A percentile compares a stretch with the other conserved stretches of the same genome.
phyloP scores from a whole-genome alignment of 2,797 vertebrate species.

The Melanotaenia pygmaea region DNA sequence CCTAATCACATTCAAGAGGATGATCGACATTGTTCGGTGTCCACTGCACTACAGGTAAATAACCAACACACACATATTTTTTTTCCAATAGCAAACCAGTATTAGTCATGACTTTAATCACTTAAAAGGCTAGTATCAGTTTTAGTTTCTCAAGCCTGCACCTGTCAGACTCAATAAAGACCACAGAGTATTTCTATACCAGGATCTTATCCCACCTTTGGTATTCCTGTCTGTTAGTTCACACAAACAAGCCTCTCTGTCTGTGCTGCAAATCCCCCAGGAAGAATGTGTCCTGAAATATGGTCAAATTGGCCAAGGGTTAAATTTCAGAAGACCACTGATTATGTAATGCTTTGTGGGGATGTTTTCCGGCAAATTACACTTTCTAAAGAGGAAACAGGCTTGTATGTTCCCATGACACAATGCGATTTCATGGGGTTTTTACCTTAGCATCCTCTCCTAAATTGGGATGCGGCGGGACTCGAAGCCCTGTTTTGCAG shows the following conservation, averaged over 20 bases:
- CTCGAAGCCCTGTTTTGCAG: slow-evolving; percentile 44
- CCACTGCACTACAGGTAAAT: slow-evolving; percentile 89
- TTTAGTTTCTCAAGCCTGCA: not conserved
- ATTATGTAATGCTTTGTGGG: slow-evolving; percentile 75
- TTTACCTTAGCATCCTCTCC: slow-evolving; percentile 68
- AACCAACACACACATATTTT: not conserved
- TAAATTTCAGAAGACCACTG: slow-evolving; percentile 46
- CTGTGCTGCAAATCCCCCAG: slow-evolving; percentile 11
- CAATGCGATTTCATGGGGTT: slow-evolving; percentile 76
- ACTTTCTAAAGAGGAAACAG: slow-evolving; percentile 60
- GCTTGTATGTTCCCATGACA: slow-evolving; percentile 61
- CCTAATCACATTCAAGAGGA: slow-evolving; percentile 76
- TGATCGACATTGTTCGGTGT: slow-evolving; percentile 86
- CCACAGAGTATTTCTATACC: not conserved
- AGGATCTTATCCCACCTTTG: not conserved
- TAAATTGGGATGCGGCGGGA: slow-evolving; percentile 65
- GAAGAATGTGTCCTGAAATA: slow-evolving; percentile 44
- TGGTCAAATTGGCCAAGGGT: slow-evolving; percentile 51
- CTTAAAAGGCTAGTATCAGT: not conserved
- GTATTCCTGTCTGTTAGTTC: not conserved
- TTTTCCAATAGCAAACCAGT: slow-evolving; percentile 1
- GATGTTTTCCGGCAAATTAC: slow-evolving; percentile 74
- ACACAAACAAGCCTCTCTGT: slow-evolving; percentile 10
- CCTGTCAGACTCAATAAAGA: not conserved
- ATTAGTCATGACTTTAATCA: not conserved